Base-by-base conservation (phyloP, 2,888 invertebrate genomes). In the Lissonota sp. region DNA sequence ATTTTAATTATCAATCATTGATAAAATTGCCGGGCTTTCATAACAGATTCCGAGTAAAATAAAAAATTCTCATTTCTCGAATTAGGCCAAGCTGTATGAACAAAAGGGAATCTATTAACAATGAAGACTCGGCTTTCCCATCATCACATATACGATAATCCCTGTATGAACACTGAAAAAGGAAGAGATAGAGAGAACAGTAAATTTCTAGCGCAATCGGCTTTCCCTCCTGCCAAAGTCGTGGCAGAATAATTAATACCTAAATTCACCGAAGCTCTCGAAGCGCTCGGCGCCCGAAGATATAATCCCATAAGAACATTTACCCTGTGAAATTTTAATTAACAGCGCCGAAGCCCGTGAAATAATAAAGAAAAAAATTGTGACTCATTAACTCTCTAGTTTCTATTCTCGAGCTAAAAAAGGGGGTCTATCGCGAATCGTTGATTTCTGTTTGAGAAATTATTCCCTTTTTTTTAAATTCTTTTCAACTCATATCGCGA, bases 311-410 rank as follows among this genome's bases (percentile, higher is more conserved):
- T 66, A 67, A 81, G 72, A 69, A 81, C 66, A 74, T 79, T 84
- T 81, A 60, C 16, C 58, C 79, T 26, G 55, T 81, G 69, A 62
- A 84, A 84, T 77, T 83, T 83, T 77, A 83, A 84, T 83, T 79
- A 83, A 80, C 72, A 70, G 76, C 70, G 7, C 16, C 26, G 10
- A 60, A 73, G 67, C 73, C 26, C 58, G 40, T 14, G 44, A 53
- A 58, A 78, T 72, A 67, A 76, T 69, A 72, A 12, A 12, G 51
- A 55, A 46, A 67, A 76, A 78, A 74, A 58, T 63, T 8, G 72
- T 71, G 39, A 42, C 37, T 70, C 57, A 51, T 57, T 63, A 46
- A 26, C 70, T 26, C 40, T 57, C 55, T 37, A 7, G 8, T 14
- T 72, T 10, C n/a, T 12, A 42, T 5, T 6, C 37, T 10, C 7